Conservation (phyloP, 2,797 vertebrate genomes). For the Setipinna tenuifilis region DNA sequence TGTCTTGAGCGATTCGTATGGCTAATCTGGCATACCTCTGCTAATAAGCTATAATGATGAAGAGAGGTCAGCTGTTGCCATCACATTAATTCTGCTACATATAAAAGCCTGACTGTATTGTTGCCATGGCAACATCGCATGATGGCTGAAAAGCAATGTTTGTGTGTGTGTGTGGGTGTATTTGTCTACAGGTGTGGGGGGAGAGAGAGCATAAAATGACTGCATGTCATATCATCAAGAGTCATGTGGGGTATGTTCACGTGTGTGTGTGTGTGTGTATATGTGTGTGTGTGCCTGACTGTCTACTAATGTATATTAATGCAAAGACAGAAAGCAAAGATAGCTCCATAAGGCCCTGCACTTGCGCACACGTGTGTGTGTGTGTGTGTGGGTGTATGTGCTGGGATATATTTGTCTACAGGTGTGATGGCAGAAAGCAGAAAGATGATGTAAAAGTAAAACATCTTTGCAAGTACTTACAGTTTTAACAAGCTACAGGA, state of each 20-base stretch:
- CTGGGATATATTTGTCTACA: not conserved
- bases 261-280: conserved; percentile 26
- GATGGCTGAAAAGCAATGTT: not conserved
- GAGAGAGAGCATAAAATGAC: not conserved
- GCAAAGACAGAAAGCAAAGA: too few relatives aligned
- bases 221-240: not conserved
- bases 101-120: conserved; percentile 36
- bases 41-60: conserved; percentile 57
- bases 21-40: conserved; percentile 49
- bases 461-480: too few relatives aligned
- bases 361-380: not conserved
- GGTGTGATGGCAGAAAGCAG: not conserved
- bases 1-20: conserved; percentile 53
- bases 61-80: conserved; percentile 47
- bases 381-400: conserved; percentile 28
- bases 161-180: not conserved
- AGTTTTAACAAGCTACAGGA: too few relatives aligned
- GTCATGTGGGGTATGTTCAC: too few relatives aligned
- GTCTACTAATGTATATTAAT: too few relatives aligned
- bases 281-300: not conserved
- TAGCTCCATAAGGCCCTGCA: not conserved
- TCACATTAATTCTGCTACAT: conserved; percentile 48
- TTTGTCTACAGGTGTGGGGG: not conserved
- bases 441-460: not conserved
- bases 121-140: conserved; percentile 38